Evolutionary conservation across 2,113 vertebrate genomes (phyloP), one percentile per base, ranked within the genome.

Genomic region (Procavia capensis): DNA sequence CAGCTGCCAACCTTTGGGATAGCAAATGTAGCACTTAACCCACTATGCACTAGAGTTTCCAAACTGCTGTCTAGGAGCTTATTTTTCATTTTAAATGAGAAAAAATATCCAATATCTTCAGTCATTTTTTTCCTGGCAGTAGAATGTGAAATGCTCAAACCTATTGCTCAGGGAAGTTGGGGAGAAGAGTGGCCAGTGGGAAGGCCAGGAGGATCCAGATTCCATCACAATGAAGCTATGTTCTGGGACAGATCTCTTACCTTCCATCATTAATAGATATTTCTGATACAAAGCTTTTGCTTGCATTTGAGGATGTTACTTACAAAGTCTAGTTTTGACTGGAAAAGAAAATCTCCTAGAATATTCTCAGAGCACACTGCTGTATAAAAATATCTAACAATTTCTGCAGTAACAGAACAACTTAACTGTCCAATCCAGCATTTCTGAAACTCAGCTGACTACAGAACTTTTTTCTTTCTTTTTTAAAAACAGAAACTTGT

Each of bases 1-100:
- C n/a, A n/a, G n/a, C n/a, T n/a, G n/a, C n/a, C n/a, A n/a, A n/a
- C n/a, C n/a, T n/a, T n/a, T n/a, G n/a, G n/a, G n/a, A n/a, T n/a
- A n/a, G n/a, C n/a, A n/a, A n/a, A n/a, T n/a, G n/a, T n/a, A n/a
- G n/a, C n/a, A n/a, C n/a, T n/a, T n/a, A n/a, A n/a, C n/a, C n/a
- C 27, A 29, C 63, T n/a, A n/a, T n/a, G n/a, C n/a, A n/a, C n/a
- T n/a, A n/a, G n/a, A n/a, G n/a, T n/a, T n/a, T n/a, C n/a, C 6
- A 29, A 86, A 75, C 64, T 13, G 6, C 36, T 80, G 64, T 70
- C 24, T 75, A 47, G 70, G 31, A 70, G 5, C 50, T 39, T 70
- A 20, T 84, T 94, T 96, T 89, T 31, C 59, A 74, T 92, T 92
- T 94, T 76, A 85, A 90, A 59, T 57, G 39, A 43, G 50, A 81